Evolutionary conservation across 1,140 invertebrate species (phyloP).

Genomic region (Hydropsyche tenuis): DNA sequence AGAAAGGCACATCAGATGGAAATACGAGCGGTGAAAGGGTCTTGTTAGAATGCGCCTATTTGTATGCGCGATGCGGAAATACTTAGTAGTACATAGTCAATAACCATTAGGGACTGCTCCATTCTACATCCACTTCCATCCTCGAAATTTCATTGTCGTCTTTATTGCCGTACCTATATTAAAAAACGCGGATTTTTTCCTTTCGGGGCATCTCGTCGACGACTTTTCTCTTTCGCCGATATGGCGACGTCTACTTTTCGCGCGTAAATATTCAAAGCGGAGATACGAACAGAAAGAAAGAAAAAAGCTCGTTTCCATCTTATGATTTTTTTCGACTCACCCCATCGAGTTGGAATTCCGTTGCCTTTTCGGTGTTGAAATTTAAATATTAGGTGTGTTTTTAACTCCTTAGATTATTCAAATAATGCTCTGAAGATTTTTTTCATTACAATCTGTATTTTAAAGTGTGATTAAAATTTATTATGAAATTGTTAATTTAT

Average conservation of each 20-base stretch:
- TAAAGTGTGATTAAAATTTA: too few species aligned
- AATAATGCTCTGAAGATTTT: too few species aligned
- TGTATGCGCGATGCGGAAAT: conserved; percentile 21
- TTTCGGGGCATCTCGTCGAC: not conserved
- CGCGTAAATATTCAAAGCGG: conserved; percentile 30
- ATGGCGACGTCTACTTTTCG: conserved; percentile 6
- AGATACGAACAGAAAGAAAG: conserved; percentile 7
- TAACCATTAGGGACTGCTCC: conserved; percentile 36
- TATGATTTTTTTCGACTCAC: conserved; percentile 12
- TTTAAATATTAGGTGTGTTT: too few species aligned
- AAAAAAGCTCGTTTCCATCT: conserved; percentile 34
- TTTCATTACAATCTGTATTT: too few species aligned
- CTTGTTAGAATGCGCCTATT: conserved; percentile 15
- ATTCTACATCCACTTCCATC: conserved; percentile 14
- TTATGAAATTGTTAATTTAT: too few species aligned
- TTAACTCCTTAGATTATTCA: too few species aligned
- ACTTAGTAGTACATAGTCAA: conserved; percentile 34
- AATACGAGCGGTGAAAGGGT: not conserved
- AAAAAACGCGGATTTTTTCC: conserved; percentile 30
- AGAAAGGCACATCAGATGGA: too few species aligned
- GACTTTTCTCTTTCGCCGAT: not conserved
- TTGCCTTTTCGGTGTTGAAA: too few species aligned
- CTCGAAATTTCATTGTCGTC: conserved; percentile 36
- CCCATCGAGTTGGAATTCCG: too few species aligned
- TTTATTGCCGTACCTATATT: conserved; percentile 35